phyloP scores from a whole-genome alignment of 1,140 invertebrate genomes.

The Formica selysi region DNA sequence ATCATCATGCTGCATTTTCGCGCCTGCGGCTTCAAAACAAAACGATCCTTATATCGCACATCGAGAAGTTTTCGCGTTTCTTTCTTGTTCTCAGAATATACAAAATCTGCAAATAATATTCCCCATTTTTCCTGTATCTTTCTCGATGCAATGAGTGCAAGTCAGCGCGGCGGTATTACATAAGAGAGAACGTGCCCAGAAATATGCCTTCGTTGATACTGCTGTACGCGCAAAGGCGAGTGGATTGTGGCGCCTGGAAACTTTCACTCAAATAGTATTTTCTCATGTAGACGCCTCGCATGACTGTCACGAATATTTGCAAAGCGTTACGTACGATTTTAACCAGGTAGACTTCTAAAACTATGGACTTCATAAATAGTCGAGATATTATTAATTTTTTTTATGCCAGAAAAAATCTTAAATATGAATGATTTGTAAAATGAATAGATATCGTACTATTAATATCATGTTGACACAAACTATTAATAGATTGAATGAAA shows the following conservation, averaged over 20 bases:
- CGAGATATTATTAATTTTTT: background rate
- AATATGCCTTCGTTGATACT: conserved; percentile 52
- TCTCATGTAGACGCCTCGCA: conserved; percentile 47
- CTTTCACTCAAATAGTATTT: conserved; percentile 70
- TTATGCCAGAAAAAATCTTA: background rate
- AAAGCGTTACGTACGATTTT: conserved; percentile 22
- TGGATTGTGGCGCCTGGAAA: conserved; percentile 52
- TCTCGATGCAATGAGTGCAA: conserved; percentile 48
- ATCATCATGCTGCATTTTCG: background rate
- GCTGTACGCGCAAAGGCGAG: conserved; percentile 16
- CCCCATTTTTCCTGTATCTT: conserved; percentile 5
- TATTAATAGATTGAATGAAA: background rate
- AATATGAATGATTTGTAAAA: conserved; percentile 3
- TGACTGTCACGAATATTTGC: conserved; percentile 68
- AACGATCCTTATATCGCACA: background rate
- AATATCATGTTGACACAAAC: background rate
- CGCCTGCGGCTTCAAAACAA: background rate
- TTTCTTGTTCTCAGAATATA: conserved; percentile 16
- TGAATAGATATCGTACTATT: background rate
- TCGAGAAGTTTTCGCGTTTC: background rate
- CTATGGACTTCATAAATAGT: background rate
- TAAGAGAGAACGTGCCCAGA: conserved; percentile 63
- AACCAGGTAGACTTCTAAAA: background rate
- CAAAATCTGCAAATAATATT: conserved; percentile 56
- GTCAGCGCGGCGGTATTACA: conserved; percentile 49